Conservation (phyloP, 2,797 vertebrate genomes). For the Carcharodon carcharias region DNA sequence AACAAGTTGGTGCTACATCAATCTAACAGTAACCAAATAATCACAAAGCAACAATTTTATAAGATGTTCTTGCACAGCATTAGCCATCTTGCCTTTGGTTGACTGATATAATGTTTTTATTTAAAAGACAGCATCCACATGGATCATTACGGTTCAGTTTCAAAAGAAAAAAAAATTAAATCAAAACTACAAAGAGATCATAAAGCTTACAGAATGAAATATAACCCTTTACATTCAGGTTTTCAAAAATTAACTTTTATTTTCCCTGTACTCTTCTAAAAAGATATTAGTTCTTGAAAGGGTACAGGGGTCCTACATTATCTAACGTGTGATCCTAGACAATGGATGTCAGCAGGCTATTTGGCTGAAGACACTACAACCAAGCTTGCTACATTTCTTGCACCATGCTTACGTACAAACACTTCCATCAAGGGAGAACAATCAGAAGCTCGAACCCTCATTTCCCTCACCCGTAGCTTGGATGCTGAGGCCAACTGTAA, state of each 20-base stretch:
- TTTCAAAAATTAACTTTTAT: not conserved
- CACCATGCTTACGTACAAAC: not conserved
- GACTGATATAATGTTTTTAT: not conserved
- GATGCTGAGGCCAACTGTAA: not conserved
- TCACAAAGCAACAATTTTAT: not conserved
- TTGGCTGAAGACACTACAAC: not conserved
- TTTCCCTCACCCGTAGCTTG: not conserved
- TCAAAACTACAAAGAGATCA: not conserved
- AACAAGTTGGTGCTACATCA: constrained; percentile 34
- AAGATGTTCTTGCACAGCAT: not conserved
- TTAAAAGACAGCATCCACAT: not conserved
- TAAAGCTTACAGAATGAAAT: not conserved
- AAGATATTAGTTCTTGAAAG: not conserved
- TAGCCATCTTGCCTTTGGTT: not conserved
- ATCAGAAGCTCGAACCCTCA: not conserved
- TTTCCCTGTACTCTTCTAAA: not conserved
- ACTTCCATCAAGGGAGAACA: not conserved
- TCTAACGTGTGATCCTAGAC: not conserved
- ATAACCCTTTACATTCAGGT: not conserved
- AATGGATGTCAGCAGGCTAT: not conserved
- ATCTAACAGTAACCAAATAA: not conserved
- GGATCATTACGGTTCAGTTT: not conserved
- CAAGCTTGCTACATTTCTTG: not conserved
- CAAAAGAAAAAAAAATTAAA: not conserved
- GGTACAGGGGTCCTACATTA: not conserved